phyloP scores from a whole-genome alignment of 2,113 vertebrate species.

The Baryphthengus martii region DNA sequence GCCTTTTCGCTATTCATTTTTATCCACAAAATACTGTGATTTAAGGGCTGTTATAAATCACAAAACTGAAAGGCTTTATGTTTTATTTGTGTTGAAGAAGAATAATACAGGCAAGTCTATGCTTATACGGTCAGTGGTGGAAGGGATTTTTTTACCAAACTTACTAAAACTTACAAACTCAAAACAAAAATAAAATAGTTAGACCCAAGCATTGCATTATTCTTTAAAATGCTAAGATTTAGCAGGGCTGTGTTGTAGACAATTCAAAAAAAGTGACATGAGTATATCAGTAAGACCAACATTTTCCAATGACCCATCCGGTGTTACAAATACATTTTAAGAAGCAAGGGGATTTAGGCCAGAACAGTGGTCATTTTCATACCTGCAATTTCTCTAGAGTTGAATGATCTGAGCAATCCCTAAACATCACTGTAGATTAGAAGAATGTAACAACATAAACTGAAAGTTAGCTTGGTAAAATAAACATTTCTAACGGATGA shows the following conservation, averaged over 20 bases:
- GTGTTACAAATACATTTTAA: neutral
- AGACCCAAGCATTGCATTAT: neutral
- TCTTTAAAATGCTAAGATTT: neutral
- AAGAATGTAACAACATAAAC: neutral
- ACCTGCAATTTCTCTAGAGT: neutral
- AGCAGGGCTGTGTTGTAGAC: too few species aligned
- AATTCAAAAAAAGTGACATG: neutral
- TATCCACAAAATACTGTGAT: conserved; percentile 2
- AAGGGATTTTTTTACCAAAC: neutral
- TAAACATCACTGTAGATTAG: neutral
- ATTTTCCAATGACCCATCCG: neutral
- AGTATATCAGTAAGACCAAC: neutral
- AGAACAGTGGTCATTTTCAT: neutral
- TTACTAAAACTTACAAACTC: neutral
- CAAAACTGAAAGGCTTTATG: neutral
- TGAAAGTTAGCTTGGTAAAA: neutral
- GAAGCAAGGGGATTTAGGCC: neutral
- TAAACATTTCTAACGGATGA: neutral
- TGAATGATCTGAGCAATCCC: too few species aligned
- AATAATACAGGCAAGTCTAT: neutral
- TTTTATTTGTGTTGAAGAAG: conserved; percentile 26
- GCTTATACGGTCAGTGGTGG: neutral
- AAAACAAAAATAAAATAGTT: neutral
- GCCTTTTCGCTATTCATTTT: conserved; percentile 39
- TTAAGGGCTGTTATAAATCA: neutral